Percentiles rank a stretch among this genome's conserved stretches.
Conservation (phyloP, 2,888 invertebrate species). For the Scaeva pyrastri region DNA sequence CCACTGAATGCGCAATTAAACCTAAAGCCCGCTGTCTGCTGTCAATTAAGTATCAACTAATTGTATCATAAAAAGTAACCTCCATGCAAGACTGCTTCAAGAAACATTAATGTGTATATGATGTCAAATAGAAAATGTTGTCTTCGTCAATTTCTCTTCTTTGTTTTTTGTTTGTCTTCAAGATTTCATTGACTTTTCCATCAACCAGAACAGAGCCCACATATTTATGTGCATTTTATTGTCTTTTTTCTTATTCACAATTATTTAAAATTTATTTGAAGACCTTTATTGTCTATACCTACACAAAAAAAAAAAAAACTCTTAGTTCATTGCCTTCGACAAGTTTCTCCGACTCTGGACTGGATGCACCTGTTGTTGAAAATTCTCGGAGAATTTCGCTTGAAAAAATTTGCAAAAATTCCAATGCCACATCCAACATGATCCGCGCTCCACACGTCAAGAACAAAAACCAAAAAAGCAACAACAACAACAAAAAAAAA, state of each 20-base stretch:
- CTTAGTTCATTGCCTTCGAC: constrained; percentile 15
- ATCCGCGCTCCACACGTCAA: constrained; percentile 16
- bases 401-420: constrained; percentile 27
- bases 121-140: not conserved
- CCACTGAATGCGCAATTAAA: too few species aligned
- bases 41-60: not conserved
- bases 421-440: constrained; percentile 22
- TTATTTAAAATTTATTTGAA: constrained; percentile 12
- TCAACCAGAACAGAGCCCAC: not conserved
- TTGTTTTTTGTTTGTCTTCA: not conserved
- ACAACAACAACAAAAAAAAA: not conserved
- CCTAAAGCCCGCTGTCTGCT: not conserved
- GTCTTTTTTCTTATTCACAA: constrained; percentile 5
- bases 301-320: not conserved
- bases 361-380: constrained; percentile 15
- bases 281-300: not conserved
- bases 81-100: not conserved
- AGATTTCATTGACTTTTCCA: not conserved
- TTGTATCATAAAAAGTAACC: not conserved
- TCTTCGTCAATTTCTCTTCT: not conserved
- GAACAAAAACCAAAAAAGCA: not conserved
- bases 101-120: not conserved
- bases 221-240: not conserved
- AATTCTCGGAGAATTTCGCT: constrained; percentile 9
- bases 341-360: not conserved